Evolutionary conservation across 2,113 vertebrate species (phyloP).

Genomic region (Tragulus kanchil): DNA sequence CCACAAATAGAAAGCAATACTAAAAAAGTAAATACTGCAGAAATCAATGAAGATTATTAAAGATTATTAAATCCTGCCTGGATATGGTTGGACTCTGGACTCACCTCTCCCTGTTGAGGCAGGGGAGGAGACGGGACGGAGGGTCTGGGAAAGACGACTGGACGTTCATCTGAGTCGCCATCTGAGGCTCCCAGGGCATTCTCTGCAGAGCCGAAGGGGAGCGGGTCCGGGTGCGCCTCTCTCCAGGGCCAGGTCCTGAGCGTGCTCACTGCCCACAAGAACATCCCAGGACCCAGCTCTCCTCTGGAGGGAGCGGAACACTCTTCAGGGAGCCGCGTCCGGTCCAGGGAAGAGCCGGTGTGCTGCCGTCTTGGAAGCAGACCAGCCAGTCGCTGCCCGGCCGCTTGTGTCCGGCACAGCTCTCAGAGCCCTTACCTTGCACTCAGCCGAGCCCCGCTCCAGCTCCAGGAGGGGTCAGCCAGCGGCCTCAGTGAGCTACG

Average conservation of each 20-base stretch:
- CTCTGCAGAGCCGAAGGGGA: not conserved
- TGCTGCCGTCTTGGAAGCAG: not conserved
- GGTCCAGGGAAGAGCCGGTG: not conserved
- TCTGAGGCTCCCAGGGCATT: not conserved
- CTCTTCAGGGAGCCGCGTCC: not conserved
- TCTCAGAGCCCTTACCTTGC: not conserved
- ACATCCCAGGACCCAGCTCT: not conserved
- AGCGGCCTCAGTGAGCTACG: not conserved
- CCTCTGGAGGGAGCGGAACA: not conserved
- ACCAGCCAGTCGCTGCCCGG: not conserved
- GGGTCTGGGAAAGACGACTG: not conserved
- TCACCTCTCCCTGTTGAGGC: not conserved
- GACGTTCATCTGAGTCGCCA: accelerated
- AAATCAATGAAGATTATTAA: not conserved
- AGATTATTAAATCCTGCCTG: not conserved
- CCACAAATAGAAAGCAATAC: not conserved
- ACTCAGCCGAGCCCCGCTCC: not conserved
- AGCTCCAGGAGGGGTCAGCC: not conserved
- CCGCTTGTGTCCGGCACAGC: not conserved
- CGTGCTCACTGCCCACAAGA: not conserved
- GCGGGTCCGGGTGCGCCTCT: too few species aligned
- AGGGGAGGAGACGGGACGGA: not conserved
- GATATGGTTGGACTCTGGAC: not conserved
- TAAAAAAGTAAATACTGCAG: not conserved
- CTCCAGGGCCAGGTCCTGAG: too few species aligned